Base-by-base conservation (phyloP, 1,140 invertebrate species). In the Schlechtendalia chinensis region DNA sequence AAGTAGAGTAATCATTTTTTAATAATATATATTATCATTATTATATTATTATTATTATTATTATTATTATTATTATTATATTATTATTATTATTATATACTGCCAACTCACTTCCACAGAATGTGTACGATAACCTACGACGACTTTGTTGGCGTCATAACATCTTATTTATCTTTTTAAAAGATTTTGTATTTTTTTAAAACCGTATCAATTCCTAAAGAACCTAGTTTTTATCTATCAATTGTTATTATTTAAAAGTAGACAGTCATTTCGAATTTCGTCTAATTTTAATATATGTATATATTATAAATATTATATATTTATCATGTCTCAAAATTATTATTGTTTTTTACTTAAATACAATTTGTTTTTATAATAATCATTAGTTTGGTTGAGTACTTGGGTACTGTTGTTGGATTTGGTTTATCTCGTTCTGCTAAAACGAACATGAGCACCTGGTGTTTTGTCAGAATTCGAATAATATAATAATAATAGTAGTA, bases 381-480 rank as follows among this genome's bases (percentile, higher is more conserved):
- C 3, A 17, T 63, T 67, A n/a, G 8, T 50, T 50, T 50, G 47
- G 32, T n/a, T 39, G 10, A 39, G n/a, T 39, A 67, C 8, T 8
- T 67, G 10, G 12, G 12, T 27, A 47, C 67, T 69, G 45, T 16
- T 69, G 45, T 24, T 69, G 45, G 0, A 69, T 47, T 69, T 47
- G 19, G 65, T 69, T 50, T 69, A 69, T 69, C 67, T 69, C 22
- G 67, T 69, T 69, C 16, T 69, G 24, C 45, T 50, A 69, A 69
- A 50, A 69, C 67, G 16, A 12, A 69, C 67, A 69, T 69, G 67
- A 39, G 45, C 67, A 50, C 67, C 67, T 69, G 29, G 56, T 77
- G 32, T 77, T 77, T 58, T 77, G 74, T 58, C 54, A 47, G 74
- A 59, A 77, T 59, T 77, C 27, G 14, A 59, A 59, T 77, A 74